A percentile compares a stretch with the other conserved stretches of the same genome.
These are phyloP conservation scores for Phalacrocorax pelagicus DNA, from an alignment of 2,113 vertebrate genomes.

Conservation along the genomic window DNA sequence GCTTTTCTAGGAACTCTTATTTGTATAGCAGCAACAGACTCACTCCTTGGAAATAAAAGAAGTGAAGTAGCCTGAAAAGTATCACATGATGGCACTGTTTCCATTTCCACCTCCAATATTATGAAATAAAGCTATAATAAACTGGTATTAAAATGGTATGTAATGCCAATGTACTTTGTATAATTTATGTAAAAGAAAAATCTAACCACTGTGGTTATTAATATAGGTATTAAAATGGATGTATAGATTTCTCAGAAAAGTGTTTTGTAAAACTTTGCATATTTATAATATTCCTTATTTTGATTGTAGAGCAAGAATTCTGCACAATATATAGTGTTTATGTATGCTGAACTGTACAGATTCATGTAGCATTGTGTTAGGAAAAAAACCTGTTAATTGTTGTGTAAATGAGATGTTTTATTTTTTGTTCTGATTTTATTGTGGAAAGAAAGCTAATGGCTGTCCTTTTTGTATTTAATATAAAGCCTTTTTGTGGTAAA, in stretches of 20 bases:
- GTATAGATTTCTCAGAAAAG: conserved; percentile 59
- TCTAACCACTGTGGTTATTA: conserved; percentile 61
- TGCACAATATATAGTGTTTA: conserved; percentile 34
- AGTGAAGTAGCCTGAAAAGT: conserved; percentile 90
- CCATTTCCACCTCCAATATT: conserved; percentile 88
- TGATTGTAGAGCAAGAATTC: conserved; percentile 41
- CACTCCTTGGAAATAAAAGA: conserved; percentile 71
- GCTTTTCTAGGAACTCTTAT: conserved; percentile 52
- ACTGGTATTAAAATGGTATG: conserved; percentile 74
- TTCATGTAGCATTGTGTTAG: conserved; percentile 41
- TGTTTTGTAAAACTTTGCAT: conserved; percentile 68
- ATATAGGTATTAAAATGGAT: conserved; percentile 55
- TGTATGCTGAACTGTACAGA: neutral
- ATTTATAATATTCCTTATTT: conserved; percentile 62
- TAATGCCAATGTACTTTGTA: conserved; percentile 64
- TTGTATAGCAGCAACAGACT: conserved; percentile 59
- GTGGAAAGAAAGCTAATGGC: conserved; percentile 44
- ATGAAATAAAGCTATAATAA: conserved; percentile 81
- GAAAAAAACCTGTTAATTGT: conserved; percentile 23
- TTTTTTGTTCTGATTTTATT: conserved; percentile 61
- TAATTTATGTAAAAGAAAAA: conserved; percentile 79
- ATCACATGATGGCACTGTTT: conserved; percentile 99
- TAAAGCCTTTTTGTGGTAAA: conserved; percentile 62
- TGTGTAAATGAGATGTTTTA: conserved; percentile 39
- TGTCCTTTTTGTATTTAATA: conserved; percentile 63